A percentile compares a stretch with the other conserved stretches of the same genome.
Evolutionary conservation across 2,797 vertebrate genomes (phyloP).

Genomic region (Cercopithecus neglectus): DNA sequence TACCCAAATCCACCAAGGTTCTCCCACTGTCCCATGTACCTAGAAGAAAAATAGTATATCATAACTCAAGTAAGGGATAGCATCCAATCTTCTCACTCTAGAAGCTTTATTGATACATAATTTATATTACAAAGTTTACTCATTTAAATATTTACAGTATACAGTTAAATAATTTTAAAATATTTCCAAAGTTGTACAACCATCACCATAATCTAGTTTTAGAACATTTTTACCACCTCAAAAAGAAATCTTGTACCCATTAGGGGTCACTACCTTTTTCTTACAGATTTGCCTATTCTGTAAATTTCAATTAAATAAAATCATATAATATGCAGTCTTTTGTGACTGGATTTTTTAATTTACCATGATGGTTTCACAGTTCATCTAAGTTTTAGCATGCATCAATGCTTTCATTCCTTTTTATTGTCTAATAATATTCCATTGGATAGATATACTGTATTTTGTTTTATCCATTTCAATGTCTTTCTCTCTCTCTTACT

Average conservation of each 20-base stretch:
- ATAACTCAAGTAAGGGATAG: not conserved
- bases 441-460: not conserved
- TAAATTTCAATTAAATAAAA: slow-evolving; percentile 9
- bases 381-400: not conserved
- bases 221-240: not conserved
- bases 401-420: not conserved
- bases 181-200: not conserved
- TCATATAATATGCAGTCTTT: not conserved
- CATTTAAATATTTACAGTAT: not conserved
- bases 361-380: not conserved
- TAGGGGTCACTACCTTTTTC: not conserved
- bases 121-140: slow-evolving; percentile 1
- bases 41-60: slow-evolving; percentile 74
- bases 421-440: slow-evolving; percentile 15
- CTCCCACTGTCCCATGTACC: slow-evolving; percentile 95
- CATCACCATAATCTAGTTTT: slow-evolving; percentile 3
- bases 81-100: not conserved
- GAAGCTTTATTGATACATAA: not conserved
- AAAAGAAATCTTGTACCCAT: not conserved
- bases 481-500: not conserved
- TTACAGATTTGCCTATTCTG: not conserved
- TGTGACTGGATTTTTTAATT: not conserved
- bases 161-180: not conserved
- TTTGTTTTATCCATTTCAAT: not conserved
- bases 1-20: slow-evolving; percentile 99